Evolutionary conservation across 2,113 vertebrate species (phyloP).

Genomic region (human (Homo sapiens)): DNA sequence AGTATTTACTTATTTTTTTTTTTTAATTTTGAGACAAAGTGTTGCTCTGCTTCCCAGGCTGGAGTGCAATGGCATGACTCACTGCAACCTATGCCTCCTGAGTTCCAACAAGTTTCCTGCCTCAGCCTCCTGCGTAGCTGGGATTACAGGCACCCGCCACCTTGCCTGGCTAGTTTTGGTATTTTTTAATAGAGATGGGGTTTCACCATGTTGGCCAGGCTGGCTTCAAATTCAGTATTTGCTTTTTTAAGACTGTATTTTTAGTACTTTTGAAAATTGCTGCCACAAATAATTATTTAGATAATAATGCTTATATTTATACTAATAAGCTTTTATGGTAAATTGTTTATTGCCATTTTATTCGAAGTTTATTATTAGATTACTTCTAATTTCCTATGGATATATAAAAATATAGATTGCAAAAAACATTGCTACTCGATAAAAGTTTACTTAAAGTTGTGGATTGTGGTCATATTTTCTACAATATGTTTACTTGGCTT

Average conservation of each 20-base stretch:
- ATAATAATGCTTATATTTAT: neutral
- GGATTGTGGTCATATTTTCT: neutral
- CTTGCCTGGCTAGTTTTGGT: too few relatives aligned
- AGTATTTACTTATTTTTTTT: neutral
- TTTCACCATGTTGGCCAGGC: too few relatives aligned
- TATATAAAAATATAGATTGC: neutral
- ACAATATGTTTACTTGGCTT: neutral
- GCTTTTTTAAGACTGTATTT: neutral
- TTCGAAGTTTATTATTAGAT: neutral
- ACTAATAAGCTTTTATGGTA: neutral
- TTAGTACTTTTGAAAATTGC: neutral
- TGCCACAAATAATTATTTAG: neutral
- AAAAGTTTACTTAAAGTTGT: neutral
- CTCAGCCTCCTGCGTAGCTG: too few relatives aligned
- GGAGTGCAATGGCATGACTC: too few relatives aligned
- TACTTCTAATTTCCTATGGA: neutral
- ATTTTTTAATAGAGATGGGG: too few relatives aligned
- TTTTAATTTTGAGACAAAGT: too few relatives aligned
- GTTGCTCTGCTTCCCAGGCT: too few relatives aligned
- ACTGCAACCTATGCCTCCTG: too few relatives aligned
- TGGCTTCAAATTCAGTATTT: neutral
- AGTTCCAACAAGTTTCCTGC: too few relatives aligned
- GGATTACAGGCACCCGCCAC: too few relatives aligned
- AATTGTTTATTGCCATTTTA: neutral
- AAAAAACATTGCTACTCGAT: neutral